These are phyloP conservation scores for Saiga tatarica DNA, from an alignment of 2,113 vertebrate genomes.

Conservation along the genomic window DNA sequence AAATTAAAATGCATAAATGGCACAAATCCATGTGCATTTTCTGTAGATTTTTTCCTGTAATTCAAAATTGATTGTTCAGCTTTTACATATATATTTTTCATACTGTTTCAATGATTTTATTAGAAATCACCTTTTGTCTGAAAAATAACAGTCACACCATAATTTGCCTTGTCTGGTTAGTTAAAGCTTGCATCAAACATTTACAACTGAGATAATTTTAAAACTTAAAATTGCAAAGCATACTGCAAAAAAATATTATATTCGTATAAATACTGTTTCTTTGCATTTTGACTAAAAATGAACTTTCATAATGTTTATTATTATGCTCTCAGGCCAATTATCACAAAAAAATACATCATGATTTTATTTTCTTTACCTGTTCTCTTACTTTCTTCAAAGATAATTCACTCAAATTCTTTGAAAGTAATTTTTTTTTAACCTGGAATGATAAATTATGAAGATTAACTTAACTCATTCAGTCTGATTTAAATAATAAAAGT, in stretches of 20 bases:
- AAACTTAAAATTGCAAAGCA: not conserved
- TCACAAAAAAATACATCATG: not conserved
- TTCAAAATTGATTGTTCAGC: not conserved
- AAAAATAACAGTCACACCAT: not conserved
- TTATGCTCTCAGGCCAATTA: not conserved
- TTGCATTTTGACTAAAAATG: not conserved
- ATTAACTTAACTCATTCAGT: not conserved
- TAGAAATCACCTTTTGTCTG: not conserved
- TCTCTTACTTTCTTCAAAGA: not conserved
- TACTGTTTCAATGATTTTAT: not conserved
- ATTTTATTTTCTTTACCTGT: not conserved
- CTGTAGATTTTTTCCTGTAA: slow-evolving; percentile 52
- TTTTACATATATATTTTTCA: not conserved
- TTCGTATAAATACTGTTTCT: not conserved
- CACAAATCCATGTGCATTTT: slow-evolving; percentile 50
- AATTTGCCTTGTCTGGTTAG: not conserved
- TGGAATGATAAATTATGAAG: not conserved
- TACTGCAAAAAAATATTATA: not conserved
- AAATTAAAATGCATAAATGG: not conserved
- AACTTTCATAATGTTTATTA: not conserved
- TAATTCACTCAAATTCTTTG: not conserved
- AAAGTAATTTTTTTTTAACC: not conserved
- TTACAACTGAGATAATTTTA: not conserved
- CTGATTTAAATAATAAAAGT: not conserved
- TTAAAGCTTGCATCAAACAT: not conserved